These are phyloP conservation scores for Noctilio leporinus DNA, from an alignment of 2,113 vertebrate genomes.

Conservation along the genomic window DNA sequence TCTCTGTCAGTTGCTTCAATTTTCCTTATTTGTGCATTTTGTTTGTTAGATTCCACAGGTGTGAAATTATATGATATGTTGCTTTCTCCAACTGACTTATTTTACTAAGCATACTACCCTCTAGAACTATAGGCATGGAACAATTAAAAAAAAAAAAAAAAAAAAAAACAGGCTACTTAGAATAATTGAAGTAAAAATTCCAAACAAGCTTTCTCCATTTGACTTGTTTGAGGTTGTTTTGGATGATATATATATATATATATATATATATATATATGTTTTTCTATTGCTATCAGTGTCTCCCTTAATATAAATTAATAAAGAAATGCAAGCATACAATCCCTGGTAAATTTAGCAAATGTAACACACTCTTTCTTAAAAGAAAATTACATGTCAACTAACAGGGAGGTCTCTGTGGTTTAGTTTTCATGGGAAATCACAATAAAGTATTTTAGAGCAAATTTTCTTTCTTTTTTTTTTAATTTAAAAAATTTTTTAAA, in stretches of 20 bases:
- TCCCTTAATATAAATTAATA: background rate
- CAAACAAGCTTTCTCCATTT: background rate
- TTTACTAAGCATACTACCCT: background rate
- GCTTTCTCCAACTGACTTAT: background rate
- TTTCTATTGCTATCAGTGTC: background rate
- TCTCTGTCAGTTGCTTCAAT: background rate
- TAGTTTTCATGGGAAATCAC: background rate
- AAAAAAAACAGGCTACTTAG: background rate
- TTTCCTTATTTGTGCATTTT: background rate
- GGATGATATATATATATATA: background rate
- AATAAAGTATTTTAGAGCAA: background rate
- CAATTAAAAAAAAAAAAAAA: background rate
- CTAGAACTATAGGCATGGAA: background rate
- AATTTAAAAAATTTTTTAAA: too few species aligned
- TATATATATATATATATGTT: background rate
- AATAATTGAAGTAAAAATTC: background rate
- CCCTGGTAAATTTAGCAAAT: background rate
- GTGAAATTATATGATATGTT: background rate
- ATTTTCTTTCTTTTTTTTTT: too few species aligned
- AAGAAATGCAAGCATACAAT: background rate
- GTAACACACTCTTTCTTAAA: background rate
- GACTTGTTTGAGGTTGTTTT: background rate
- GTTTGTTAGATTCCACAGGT: background rate
- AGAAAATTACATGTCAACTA: background rate
- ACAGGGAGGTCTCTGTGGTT: background rate